Conservation (phyloP, 2,888 invertebrate genomes). For the Ligdia adustata region DNA sequence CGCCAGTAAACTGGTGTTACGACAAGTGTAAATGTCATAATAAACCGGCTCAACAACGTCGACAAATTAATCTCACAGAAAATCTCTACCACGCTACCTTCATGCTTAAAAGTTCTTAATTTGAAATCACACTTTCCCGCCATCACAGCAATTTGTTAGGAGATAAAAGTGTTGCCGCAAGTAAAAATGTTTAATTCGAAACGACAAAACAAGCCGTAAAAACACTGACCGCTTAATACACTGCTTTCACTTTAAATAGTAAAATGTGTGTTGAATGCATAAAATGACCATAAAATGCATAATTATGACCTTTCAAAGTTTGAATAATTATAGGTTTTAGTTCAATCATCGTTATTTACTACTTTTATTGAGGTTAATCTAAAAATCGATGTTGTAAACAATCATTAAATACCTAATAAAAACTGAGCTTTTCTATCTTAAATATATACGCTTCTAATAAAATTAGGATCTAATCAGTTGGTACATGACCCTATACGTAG, state of each 20-base stretch:
- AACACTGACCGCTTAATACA: constrained; percentile 25
- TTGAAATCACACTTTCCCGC: constrained; percentile 28
- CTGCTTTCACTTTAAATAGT: constrained; percentile 22
- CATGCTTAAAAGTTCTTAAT: constrained; percentile 20
- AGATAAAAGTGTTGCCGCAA: constrained; percentile 23
- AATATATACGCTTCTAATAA: background rate
- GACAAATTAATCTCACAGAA: constrained; percentile 6
- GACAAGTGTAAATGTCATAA: constrained; percentile 2
- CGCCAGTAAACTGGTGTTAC: background rate
- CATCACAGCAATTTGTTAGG: constrained; percentile 15
- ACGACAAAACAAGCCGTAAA: constrained; percentile 50
- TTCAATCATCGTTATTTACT: background rate
- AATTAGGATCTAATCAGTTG: background rate
- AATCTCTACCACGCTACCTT: constrained; percentile 3
- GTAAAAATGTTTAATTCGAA: constrained; percentile 28
- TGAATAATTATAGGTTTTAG: constrained; percentile 2
- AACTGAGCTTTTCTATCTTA: background rate
- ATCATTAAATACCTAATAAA: background rate
- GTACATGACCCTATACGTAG: background rate
- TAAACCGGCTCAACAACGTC: constrained; percentile 1
- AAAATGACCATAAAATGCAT: constrained; percentile 9
- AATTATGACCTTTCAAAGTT: constrained; percentile 10
- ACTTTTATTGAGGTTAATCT: background rate
- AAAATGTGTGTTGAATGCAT: constrained; percentile 21
- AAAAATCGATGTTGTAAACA: constrained; percentile 3